Conservation (phyloP, 1,140 invertebrate genomes). For the Coelopa frigida region DNA sequence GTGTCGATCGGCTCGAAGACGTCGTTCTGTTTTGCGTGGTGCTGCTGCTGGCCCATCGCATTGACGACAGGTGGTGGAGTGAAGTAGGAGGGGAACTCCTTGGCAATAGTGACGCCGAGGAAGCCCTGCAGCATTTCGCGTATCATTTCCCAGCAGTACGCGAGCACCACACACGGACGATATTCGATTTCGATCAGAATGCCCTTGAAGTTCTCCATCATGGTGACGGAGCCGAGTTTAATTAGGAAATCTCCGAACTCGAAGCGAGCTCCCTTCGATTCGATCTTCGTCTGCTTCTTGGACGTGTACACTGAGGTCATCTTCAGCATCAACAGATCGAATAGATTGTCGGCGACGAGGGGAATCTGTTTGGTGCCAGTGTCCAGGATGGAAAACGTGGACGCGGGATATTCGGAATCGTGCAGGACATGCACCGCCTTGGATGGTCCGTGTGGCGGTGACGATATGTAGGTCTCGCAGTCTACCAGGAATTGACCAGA, state of each 20-base stretch:
- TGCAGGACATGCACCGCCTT: constrained; percentile 85
- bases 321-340: constrained; percentile 86
- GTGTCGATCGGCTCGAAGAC: constrained; percentile 86
- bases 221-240: constrained; percentile 86
- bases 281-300: constrained; percentile 82
- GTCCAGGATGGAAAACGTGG: constrained; percentile 88
- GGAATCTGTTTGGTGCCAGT: constrained; percentile 76
- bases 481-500: constrained; percentile 87
- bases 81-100: constrained; percentile 55
- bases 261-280: constrained; percentile 87
- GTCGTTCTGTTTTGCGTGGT: constrained; percentile 60
- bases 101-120: constrained; percentile 67
- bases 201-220: constrained; percentile 90
- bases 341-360: constrained; percentile 81
- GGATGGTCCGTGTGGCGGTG: constrained; percentile 54
- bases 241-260: constrained; percentile 91
- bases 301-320: constrained; percentile 78
- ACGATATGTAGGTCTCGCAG: constrained; percentile 86
- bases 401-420: constrained; percentile 91
- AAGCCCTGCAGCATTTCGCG: constrained; percentile 89
- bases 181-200: constrained; percentile 94
- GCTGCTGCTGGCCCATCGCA: constrained; percentile 37
- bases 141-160: constrained; percentile 84
- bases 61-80: constrained; percentile 47
- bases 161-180: constrained; percentile 77